Evolutionary conservation across 2,888 invertebrate genomes (phyloP), one percentile per base, ranked within the genome.

Genomic region (Tanytarsus gracilentus): DNA sequence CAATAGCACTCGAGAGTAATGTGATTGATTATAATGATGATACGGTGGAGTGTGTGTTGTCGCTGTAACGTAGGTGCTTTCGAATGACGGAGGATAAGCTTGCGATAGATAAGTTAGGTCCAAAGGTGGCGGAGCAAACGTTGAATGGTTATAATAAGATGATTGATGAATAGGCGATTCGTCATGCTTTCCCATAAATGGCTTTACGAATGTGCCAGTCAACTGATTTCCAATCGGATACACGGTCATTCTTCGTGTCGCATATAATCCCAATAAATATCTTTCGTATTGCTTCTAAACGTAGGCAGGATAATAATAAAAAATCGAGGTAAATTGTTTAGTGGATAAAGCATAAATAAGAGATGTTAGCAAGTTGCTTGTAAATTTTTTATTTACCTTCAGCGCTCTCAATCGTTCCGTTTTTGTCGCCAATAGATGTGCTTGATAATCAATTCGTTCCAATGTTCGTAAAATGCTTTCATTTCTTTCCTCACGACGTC

Each of bases 391-490:
- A 48, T 30, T 69, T 64, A 79, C 78, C 70, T 76, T 76, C 68
- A 81, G 72, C 68, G 74, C 70, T 68, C 78, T 78, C 26, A 82
- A 76, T 61, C 79, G 72, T 65, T 81, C 78, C 25, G 80, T 81
- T 71, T 81, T 80, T 1, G 80, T 78, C 21, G 77, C 76, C 67
- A 82, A 74, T 64, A 74, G 70, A 27, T 76, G 72, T 23, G 82
- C 76, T 64, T 78, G 75, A 64, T 74, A 77, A 69, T 82, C 82
- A 62, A 82, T 78, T 25, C 75, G 75, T 65, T 82, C 80, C 65
- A 83, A 69, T 65, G 78, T 73, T 62, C 76, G 75, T 25, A 81
- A 70, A 61, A 83, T 73, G 66, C 75, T 75, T 64, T 78, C 78
- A 68, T 82, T 83, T 29, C 82, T 76, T 65, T 81, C 78, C 63